phyloP scores from a whole-genome alignment of 2,113 vertebrate species.

The Cepphus grylle region DNA sequence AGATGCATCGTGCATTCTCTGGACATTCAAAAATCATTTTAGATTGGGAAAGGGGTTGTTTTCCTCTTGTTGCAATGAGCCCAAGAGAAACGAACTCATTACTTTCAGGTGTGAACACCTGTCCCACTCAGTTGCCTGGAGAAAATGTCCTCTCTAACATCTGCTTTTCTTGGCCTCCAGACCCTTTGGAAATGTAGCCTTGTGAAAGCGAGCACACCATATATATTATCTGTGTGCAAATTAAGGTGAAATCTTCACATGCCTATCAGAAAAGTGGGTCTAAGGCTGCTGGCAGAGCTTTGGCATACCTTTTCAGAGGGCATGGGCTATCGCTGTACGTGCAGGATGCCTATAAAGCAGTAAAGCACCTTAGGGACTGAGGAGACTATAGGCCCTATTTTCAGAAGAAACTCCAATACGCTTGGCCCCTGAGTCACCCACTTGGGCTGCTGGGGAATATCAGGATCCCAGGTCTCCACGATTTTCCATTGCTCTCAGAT shows the following conservation, averaged over 20 bases:
- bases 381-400: not conserved
- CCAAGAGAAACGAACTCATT: not conserved
- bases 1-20: not conserved
- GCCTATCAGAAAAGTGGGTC: not conserved
- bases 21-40: not conserved
- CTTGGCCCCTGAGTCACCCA: not conserved
- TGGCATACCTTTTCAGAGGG: not conserved
- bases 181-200: not conserved
- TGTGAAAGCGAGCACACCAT: not conserved
- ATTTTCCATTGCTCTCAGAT: not conserved
- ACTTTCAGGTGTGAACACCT: not conserved
- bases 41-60: not conserved
- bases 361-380: not conserved
- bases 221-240: not conserved
- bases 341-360: not conserved
- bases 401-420: not conserved
- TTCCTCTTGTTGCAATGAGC: not conserved
- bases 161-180: not conserved
- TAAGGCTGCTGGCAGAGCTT: not conserved
- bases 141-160: not conserved
- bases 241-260: not conserved
- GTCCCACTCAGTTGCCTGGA: not conserved
- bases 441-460: not conserved
- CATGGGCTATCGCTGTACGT: fast-evolving
- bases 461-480: not conserved